These are phyloP conservation scores for Corydoras maculifer DNA, from an alignment of 2,113 vertebrate species.

Conservation along the genomic window DNA sequence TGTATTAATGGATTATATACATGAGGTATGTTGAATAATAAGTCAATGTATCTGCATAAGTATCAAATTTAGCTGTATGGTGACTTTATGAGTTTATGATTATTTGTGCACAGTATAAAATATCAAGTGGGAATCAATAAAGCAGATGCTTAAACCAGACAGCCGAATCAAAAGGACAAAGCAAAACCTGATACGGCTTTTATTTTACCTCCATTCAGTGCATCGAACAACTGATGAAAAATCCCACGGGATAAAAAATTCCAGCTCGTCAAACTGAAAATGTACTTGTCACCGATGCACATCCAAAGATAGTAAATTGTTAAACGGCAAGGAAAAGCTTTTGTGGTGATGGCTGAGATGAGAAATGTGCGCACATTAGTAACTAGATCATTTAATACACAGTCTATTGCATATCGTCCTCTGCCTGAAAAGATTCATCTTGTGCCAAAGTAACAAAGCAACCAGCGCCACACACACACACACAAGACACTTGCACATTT, in stretches of 20 bases:
- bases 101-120: slow-evolving; percentile 7
- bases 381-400: slow-evolving; percentile 36
- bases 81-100: not conserved
- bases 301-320: slow-evolving; percentile 55
- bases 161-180: slow-evolving; percentile 6
- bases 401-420: too few species aligned
- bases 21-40: too few species aligned
- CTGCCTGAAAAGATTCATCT: not conserved
- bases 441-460: slow-evolving; percentile 20
- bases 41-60: too few species aligned
- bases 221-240: slow-evolving; percentile 10
- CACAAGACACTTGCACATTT: slow-evolving; percentile 16
- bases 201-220: slow-evolving; percentile 10
- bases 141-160: slow-evolving; percentile 10
- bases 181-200: slow-evolving; percentile 20
- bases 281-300: slow-evolving; percentile 45
- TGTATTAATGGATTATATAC: too few species aligned
- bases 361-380: slow-evolving; percentile 47
- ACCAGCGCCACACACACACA: slow-evolving; percentile 6
- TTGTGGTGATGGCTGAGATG: slow-evolving; percentile 55
- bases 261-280: slow-evolving; percentile 53
- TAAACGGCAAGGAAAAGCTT: slow-evolving; percentile 56
- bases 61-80: too few species aligned
- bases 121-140: slow-evolving; percentile 14
- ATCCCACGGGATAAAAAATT: slow-evolving; percentile 50